Conservation (phyloP, 2,113 vertebrate species). For the Hemicordylus capensis region DNA sequence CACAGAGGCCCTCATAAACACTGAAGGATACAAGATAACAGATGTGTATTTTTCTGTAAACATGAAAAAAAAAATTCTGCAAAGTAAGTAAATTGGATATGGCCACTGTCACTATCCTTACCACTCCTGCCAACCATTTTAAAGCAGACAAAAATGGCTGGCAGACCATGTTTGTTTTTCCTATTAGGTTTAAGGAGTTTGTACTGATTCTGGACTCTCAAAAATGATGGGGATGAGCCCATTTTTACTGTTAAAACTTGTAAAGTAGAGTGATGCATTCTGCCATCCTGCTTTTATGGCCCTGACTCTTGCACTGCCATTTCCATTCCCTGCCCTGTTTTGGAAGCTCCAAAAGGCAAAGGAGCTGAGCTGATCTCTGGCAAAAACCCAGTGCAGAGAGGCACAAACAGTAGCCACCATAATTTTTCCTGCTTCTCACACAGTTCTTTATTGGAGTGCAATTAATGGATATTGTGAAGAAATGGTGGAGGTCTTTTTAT, state of each 20-base stretch:
- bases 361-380: not conserved
- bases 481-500: not conserved
- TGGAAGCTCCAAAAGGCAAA: not conserved
- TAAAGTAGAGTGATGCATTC: not conserved
- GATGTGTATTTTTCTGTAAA: not conserved
- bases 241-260: not conserved
- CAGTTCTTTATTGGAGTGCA: not conserved
- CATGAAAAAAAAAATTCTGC: not conserved
- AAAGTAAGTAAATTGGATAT: not conserved
- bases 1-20: not conserved
- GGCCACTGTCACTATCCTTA: not conserved
- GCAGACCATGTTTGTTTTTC: not conserved
- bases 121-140: not conserved
- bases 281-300: not conserved
- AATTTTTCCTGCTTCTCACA: not conserved
- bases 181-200: not conserved
- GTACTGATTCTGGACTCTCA: not conserved
- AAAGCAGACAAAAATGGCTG: not conserved
- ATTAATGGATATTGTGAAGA: not conserved
- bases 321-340: too few relatives aligned
- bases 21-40: not conserved
- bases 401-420: not conserved
- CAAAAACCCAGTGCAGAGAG: not conserved
- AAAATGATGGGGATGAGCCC: not conserved
- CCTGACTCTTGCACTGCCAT: not conserved